Evolutionary conservation across 2,888 invertebrate species (phyloP).

Genomic region (Ditylenchus weischeri): DNA sequence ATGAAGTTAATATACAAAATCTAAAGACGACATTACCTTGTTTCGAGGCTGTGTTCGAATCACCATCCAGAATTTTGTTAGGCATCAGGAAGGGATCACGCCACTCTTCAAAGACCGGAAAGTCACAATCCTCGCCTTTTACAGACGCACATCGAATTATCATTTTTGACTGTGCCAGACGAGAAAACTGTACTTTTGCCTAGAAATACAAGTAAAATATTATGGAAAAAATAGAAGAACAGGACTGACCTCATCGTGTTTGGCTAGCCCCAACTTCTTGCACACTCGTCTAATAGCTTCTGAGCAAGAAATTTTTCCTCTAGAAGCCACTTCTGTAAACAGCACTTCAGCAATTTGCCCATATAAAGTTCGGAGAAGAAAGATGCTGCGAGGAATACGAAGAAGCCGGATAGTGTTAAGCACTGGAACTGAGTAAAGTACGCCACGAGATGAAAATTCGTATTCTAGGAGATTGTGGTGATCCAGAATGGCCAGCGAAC

Average conservation of each 20-base stretch:
- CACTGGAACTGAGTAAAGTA: constrained; percentile 20
- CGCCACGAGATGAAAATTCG: constrained; percentile 9
- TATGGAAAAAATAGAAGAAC: constrained; percentile 9
- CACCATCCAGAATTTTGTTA: constrained; percentile 18
- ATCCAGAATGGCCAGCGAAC: constrained; percentile 44
- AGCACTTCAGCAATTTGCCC: constrained; percentile 21
- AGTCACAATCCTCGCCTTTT: constrained; percentile 24
- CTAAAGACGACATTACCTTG: not conserved
- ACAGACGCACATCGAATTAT: constrained; percentile 37
- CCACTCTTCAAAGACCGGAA: constrained; percentile 34
- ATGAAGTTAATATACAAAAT: too few species aligned
- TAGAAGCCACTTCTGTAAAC: constrained; percentile 27
- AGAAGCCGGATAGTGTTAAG: constrained; percentile 9
- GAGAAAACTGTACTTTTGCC: constrained; percentile 29
- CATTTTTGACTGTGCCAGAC: constrained; percentile 37
- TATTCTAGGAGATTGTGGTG: constrained; percentile 42
- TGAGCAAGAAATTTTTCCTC: constrained; percentile 22
- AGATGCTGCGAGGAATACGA: constrained; percentile 20
- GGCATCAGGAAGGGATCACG: constrained; percentile 39
- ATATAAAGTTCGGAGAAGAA: constrained; percentile 24
- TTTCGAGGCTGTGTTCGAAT: not conserved
- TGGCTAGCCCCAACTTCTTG: constrained; percentile 16
- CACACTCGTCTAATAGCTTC: constrained; percentile 22
- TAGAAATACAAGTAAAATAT: constrained; percentile 14
- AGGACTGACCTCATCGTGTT: constrained; percentile 12